Conservation (phyloP, 2,113 vertebrate species). For the Cyprinodon variegatus region DNA sequence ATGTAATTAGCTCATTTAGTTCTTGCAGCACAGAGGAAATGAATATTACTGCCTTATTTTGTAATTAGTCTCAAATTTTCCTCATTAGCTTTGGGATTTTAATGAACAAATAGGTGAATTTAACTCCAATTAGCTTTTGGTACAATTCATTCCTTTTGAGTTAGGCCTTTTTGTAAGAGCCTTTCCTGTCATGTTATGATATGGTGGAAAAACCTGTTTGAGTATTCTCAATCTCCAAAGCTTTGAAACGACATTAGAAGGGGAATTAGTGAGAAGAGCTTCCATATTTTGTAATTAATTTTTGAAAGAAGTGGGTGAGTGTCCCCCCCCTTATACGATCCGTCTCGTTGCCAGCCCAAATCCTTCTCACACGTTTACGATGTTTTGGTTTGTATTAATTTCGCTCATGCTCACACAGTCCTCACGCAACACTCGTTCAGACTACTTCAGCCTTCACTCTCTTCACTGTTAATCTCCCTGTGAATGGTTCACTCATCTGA, state of each 20-base stretch:
- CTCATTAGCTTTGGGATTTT: constrained; percentile 76
- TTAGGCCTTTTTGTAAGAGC: constrained; percentile 48
- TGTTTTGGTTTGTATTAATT: constrained; percentile 30
- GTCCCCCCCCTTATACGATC: constrained; percentile 53
- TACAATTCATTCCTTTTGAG: constrained; percentile 62
- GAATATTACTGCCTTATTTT: constrained; percentile 77
- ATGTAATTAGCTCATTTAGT: constrained; percentile 80
- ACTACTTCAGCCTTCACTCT: constrained; percentile 27
- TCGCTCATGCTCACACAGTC: constrained; percentile 18
- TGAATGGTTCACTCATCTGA: constrained; percentile 69
- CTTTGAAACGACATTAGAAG: constrained; percentile 71
- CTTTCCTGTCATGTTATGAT: constrained; percentile 63
- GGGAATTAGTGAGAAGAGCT: constrained; percentile 63
- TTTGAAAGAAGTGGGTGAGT: constrained; percentile 64
- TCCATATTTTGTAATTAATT: constrained; percentile 75
- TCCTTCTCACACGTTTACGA: constrained; percentile 39
- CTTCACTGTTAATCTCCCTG: constrained; percentile 71
- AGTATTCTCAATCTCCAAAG: constrained; percentile 61
- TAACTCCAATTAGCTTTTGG: constrained; percentile 76
- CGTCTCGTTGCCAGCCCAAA: constrained; percentile 60
- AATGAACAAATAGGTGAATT: constrained; percentile 78
- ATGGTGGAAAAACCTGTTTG: constrained; percentile 53
- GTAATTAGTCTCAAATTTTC: constrained; percentile 76
- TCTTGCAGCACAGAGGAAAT: constrained; percentile 62
- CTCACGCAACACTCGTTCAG: constrained; percentile 29